Conservation (phyloP, 2,888 invertebrate species). For the Petrolisthes manimaculis region DNA sequence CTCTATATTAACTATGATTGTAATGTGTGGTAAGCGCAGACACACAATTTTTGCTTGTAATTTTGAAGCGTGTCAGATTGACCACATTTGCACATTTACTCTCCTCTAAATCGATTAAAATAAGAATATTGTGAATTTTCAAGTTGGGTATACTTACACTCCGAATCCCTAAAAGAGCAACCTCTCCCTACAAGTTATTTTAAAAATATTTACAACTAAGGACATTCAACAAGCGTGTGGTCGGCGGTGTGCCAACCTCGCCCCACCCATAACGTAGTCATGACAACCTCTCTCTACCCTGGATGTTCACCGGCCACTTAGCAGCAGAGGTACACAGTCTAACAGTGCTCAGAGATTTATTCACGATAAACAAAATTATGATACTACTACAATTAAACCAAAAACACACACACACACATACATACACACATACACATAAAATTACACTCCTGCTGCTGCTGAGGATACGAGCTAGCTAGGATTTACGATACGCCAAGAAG, state of each 20-base stretch:
- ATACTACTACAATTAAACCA: neutral
- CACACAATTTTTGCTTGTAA: too few relatives aligned
- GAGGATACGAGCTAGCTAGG: neutral
- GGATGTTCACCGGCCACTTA: constrained; percentile 5
- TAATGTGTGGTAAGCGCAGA: too few relatives aligned
- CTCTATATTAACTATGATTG: neutral
- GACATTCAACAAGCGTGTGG: constrained; percentile 27
- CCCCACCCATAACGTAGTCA: constrained; percentile 42
- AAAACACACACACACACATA: neutral
- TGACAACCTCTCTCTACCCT: constrained; percentile 44
- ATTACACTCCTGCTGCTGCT: neutral
- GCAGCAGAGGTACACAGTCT: constrained; percentile 17
- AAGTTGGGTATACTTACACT: neutral
- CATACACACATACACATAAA: neutral
- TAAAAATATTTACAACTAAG: neutral
- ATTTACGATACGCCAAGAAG: neutral
- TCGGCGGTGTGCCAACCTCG: constrained; percentile 4
- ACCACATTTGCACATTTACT: too few relatives aligned
- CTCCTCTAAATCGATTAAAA: too few relatives aligned
- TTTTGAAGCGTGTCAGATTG: too few relatives aligned
- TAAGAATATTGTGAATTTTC: too few relatives aligned
- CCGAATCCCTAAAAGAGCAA: neutral
- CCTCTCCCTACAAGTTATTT: neutral
- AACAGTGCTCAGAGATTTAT: neutral
- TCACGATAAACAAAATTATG: neutral